Percentiles rank a stretch among this genome's conserved stretches.
Evolutionary conservation across 1,140 invertebrate species (phyloP).

Genomic region (Lycorma delicatula): DNA sequence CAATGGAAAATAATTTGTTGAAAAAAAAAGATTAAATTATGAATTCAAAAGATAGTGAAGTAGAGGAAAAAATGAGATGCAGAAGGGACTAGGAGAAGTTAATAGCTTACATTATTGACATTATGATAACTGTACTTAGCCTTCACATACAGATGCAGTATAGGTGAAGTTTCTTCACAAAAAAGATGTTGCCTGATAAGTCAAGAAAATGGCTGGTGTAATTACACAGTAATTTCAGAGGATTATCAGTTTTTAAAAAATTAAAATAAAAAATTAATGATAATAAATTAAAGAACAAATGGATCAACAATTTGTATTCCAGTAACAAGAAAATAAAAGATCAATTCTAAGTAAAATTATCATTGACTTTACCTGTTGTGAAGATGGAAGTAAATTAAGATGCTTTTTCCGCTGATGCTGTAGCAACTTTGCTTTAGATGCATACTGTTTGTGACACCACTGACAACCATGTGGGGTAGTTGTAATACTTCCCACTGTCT

Average conservation of each 20-base stretch:
- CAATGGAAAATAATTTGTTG: neutral
- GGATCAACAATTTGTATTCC: too few relatives aligned
- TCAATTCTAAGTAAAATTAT: too few relatives aligned
- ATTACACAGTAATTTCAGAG: too few relatives aligned
- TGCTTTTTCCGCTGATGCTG: conserved; percentile 76
- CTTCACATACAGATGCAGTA: neutral
- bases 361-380: conserved; percentile 21
- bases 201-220: too few relatives aligned
- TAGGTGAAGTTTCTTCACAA: neutral
- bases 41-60: too few relatives aligned
- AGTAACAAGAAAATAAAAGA: too few relatives aligned
- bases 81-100: neutral
- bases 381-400: conserved; percentile 37
- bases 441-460: conserved; percentile 80
- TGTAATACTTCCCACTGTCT: conserved; percentile 62
- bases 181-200: neutral
- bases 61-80: neutral
- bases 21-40: neutral
- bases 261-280: too few relatives aligned
- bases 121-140: neutral
- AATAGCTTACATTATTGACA: neutral
- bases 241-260: too few relatives aligned
- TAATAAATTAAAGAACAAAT: too few relatives aligned
- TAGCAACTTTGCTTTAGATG: conserved; percentile 68
- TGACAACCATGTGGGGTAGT: conserved; percentile 65